Conservation (phyloP, 2,113 vertebrate genomes). For the Chlorocebus sabaeus region DNA sequence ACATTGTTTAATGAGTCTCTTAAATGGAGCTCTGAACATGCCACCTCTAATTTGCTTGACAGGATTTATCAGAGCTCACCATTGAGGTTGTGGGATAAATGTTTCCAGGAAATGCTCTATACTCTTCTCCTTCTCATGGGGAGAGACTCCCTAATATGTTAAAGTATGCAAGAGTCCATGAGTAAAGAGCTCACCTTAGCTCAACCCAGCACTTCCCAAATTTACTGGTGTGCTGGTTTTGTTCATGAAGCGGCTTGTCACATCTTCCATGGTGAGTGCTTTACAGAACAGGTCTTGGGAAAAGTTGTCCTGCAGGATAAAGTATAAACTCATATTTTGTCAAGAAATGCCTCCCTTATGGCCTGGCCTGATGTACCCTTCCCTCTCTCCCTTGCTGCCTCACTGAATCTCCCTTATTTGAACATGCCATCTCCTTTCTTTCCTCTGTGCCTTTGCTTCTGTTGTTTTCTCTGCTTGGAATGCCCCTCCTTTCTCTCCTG, state of each 20-base stretch:
- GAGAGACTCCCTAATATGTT: not conserved
- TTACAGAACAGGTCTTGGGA: not conserved
- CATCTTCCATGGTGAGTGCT: not conserved
- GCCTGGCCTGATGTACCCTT: not conserved
- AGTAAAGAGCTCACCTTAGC: not conserved
- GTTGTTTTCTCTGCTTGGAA: not conserved
- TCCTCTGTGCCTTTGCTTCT: not conserved
- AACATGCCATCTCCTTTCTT: not conserved
- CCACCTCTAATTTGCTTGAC: not conserved
- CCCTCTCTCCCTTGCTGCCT: not conserved
- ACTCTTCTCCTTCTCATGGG: not conserved
- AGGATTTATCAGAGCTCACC: not conserved
- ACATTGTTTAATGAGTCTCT: not conserved
- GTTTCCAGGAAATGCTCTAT: not conserved
- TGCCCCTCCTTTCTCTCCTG: not conserved
- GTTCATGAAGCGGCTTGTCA: not conserved
- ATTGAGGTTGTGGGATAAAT: not conserved
- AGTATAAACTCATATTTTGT: not conserved
- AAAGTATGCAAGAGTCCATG: not conserved
- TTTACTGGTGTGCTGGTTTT: not conserved
- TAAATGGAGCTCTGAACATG: not conserved
- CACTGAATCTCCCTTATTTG: not conserved
- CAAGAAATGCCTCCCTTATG: not conserved
- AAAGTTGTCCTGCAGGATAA: not conserved
- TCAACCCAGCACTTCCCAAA: not conserved